Base-by-base conservation (phyloP, 2,113 vertebrate species). In the Panthera uncia region DNA sequence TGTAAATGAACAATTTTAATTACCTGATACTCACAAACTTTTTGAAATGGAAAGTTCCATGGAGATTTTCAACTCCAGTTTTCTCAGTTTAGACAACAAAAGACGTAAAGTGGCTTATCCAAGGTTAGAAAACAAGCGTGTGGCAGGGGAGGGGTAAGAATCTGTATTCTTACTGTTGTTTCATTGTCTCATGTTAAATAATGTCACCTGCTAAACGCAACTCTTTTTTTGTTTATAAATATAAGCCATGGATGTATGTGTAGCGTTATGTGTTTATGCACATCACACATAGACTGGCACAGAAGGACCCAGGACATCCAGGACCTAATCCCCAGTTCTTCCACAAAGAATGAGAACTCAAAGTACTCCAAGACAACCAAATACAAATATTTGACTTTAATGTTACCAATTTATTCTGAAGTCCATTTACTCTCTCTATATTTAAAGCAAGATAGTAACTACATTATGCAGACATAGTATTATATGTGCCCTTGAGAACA, bases 381-480 rank as follows among this genome's bases (percentile, higher is more conserved):
- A 68, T 90, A 61, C 76, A 91, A 87, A 65, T 74, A 91, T n/a
- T 92, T 78, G 27, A 95, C 38, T 95, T 97, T 78, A 48, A 88
- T 29, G 89, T 90, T 82, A 79, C 33, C 50, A 41, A 82, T 97
- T 98, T 98, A 98, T 97, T 98, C 90, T 90, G 25, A 97, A 88
- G 23, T 73, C 78, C 69, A 94, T 78, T 93, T 94, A 66, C 95
- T 96, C 31, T 84, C 68, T 29, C 92, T 29, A 95, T 65, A 83
- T 50, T 85, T 68, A 92, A 88, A 69, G 21, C 3, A 68, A 95
- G 31, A 83, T 25, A 91, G 68, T 50, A 73, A 88, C 38, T 69
- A 71, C 29, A 82, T 93, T 85, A 36, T 48, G 25, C 50, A 94
- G 94, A 82, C 10, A 74, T 6, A 66, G 12, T 16, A 73, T 80